A percentile compares a stretch with the other conserved stretches of the same genome.
These are phyloP conservation scores for Hestina assimilis DNA, from an alignment of 1,140 invertebrate genomes.

Conservation along the genomic window DNA sequence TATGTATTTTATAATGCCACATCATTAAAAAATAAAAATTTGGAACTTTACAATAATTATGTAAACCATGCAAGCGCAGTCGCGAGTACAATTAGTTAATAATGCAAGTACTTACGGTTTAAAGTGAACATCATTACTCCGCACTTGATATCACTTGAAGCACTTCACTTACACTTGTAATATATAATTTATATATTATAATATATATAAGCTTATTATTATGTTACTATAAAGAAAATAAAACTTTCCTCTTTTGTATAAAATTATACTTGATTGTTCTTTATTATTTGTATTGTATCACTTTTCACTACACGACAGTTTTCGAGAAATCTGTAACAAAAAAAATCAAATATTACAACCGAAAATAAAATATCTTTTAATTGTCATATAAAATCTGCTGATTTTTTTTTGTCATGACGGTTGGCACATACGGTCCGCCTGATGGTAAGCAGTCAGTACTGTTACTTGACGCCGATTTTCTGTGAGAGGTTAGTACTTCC, in stretches of 20 bases:
- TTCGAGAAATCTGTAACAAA: slow-evolving; percentile 5
- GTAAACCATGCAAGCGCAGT: too few species aligned
- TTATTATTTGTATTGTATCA: not conserved
- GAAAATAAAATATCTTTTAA: not conserved
- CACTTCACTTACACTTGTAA: not conserved
- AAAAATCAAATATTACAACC: not conserved
- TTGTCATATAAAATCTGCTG: too few species aligned
- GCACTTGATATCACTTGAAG: not conserved
- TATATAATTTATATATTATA: not conserved
- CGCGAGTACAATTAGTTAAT: too few species aligned
- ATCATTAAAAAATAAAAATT: too few species aligned
- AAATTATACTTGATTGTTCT: not conserved
- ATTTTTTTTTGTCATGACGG: too few species aligned
- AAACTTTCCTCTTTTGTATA: not conserved
- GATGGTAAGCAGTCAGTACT: too few species aligned
- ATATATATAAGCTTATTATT: not conserved
- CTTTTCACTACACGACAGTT: not conserved
- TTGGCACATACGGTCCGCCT: too few species aligned
- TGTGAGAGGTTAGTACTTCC: too few species aligned
- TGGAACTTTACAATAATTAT: too few species aligned
- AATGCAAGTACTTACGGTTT: slow-evolving; percentile 8
- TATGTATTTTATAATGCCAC: too few species aligned
- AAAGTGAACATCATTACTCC: not conserved
- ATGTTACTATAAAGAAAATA: not conserved
- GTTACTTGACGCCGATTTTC: too few species aligned